Base-by-base conservation (phyloP, 2,888 invertebrate species). In the Andrena fulva region DNA sequence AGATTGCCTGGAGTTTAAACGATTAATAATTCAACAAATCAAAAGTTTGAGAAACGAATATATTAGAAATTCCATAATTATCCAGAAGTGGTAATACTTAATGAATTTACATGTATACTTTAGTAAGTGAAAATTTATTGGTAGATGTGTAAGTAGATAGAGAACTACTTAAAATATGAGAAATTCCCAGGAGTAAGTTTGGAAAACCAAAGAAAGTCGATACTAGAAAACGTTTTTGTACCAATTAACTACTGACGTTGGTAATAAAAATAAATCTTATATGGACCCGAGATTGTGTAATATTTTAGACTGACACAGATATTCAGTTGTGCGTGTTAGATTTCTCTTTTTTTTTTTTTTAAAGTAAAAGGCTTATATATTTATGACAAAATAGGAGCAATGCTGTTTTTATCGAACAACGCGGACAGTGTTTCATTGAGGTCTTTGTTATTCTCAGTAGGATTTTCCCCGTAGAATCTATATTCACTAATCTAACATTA, bases 151-250 rank as follows among this genome's bases (percentile, higher is more conserved):
- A 72, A 72, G 56, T 80, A 71, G 69, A 35, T 79, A 63, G 56
- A 62, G 16, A 35, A 63, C 60, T 67, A 72, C 54, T 72, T 78
- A 80, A 79, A 71, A 68, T 72, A 70, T 20, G 50, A 69, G 62
- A 67, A 72, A 67, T 69, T 64, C 68, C 56, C 67, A 68, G 50
- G 67, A 68, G 63, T 80, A 79, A 64, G 72, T 80, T 80, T 56
- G 72, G 72, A 72, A 71, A 80, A 72, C 80, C 80, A 80, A 80
- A 80, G 80, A 80, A 68, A 62, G 67, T 72, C 71, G 79, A 68
- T 62, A 66, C 42, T 67, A 80, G 60, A 67, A 71, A 71, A 67
- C 48, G 27, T 79, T 78, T 80, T 35, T 42, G 54, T 69, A 69
- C 59, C 59, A 56, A 54, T 71, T 42, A 77, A 52, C 60, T 62